phyloP scores from a whole-genome alignment of 2,888 invertebrate species.

The Caenorhabditis zanzibari region DNA sequence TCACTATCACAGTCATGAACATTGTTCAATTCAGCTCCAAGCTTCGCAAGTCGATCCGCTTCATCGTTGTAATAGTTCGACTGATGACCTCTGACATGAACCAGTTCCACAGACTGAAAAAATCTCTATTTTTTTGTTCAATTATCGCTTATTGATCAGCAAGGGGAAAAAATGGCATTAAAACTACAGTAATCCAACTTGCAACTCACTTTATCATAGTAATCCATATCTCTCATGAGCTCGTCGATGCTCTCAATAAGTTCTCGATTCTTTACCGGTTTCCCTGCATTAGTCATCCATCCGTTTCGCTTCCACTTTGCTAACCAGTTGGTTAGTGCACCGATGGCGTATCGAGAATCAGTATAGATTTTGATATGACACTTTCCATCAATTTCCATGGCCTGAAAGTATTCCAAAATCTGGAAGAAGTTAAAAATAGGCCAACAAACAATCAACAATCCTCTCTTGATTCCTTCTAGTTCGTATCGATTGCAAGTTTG shows the following conservation, averaged over 20 bases:
- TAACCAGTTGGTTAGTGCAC: background rate
- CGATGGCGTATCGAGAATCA: slow-evolving; percentile 12
- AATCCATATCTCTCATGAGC: background rate
- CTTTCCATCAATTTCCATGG: background rate
- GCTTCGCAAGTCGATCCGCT: background rate
- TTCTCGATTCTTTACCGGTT: background rate
- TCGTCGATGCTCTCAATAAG: background rate
- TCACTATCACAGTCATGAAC: no score
- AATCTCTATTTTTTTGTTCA: no score
- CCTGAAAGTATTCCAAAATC: background rate
- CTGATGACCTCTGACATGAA: background rate
- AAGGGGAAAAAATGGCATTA: no score
- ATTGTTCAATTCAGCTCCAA: background rate
- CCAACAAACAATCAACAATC: background rate
- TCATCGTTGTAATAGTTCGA: background rate
- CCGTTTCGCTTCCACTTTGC: slow-evolving; percentile 9
- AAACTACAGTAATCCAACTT: no score
- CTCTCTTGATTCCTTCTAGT: background rate
- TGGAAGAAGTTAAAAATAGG: no score
- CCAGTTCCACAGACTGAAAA: background rate
- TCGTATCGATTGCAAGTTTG: slow-evolving; percentile 15
- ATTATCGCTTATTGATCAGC: no score
- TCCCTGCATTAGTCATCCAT: background rate
- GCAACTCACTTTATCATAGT: background rate
- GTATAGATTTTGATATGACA: background rate